Base-by-base conservation (phyloP, 2,113 vertebrate genomes). In the Forbesichthys agassizii region DNA sequence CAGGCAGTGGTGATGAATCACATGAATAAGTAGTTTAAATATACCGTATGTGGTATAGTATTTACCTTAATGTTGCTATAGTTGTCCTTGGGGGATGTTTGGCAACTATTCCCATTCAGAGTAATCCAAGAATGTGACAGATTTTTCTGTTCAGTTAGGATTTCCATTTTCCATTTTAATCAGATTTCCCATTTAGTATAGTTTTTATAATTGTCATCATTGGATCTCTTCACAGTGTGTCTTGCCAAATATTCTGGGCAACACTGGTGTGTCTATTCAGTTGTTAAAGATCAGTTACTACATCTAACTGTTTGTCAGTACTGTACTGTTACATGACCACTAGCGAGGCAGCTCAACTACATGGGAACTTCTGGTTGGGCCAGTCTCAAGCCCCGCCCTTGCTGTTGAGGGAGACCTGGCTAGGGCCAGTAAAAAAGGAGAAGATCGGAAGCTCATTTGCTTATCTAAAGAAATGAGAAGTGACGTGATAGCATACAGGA, bases 351-450 rank as follows among this genome's bases (percentile, higher is more conserved):
- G 60, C 66, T 83, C 46, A 69, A 73, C 56, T 86, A 86, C 64
- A 75, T 33, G 84, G 88, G 91, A 92, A 92, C 93, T 93, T 95
- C 91, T 89, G 81, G 90, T 91, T 89, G 71, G 91, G 87, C 93
- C 86, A 88, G 93, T 93, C 88, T 69, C 61, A 86, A 77, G 78
- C 84, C 77, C 90, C 83, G 88, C 94, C 94, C 86, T 81, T 83
- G 72, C 83, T 78, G 49, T 89, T 90, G 85, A 90, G 87, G 89
- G 86, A 81, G 81, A 62, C 61, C 64, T 72, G 59, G 68, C 64
- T 74, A 54, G 74, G 68, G 71, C 84, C 85, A 78, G 89, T 75
- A 84, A 90, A 77, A 81, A 58, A 64, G 18, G 71, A 72, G 79
- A 20, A 62, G 64, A 59, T 33, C 11, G 7, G n/a, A 73, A 68